phyloP scores from a whole-genome alignment of 2,888 invertebrate species.

The Lithophane leautieri region DNA sequence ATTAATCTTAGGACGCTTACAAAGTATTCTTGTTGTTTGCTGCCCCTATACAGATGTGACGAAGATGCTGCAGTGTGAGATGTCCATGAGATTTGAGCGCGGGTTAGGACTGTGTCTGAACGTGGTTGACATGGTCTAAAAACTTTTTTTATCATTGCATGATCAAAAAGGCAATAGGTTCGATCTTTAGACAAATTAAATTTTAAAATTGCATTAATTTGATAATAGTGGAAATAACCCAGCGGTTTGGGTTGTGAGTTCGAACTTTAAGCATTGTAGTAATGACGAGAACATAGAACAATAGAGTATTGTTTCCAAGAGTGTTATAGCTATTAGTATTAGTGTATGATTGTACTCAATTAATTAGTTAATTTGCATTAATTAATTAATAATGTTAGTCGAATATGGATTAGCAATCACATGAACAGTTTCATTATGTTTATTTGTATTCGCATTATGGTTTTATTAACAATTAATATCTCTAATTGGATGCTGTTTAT shows the following conservation, averaged over 20 bases:
- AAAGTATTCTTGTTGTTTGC: conserved; percentile 72
- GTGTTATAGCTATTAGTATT: neutral
- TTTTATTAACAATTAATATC: neutral
- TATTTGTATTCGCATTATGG: conserved; percentile 15
- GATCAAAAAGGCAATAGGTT: neutral
- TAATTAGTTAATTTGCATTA: neutral
- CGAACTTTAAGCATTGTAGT: too few relatives aligned
- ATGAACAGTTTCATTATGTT: conserved; percentile 7
- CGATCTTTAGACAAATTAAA: neutral
- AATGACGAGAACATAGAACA: neutral
- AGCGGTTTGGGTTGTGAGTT: neutral
- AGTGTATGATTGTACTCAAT: neutral
- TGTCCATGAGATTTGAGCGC: conserved; percentile 25
- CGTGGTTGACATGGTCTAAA: neutral
- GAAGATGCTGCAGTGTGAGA: conserved; percentile 7
- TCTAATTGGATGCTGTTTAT: neutral
- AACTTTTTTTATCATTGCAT: neutral
- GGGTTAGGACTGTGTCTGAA: neutral
- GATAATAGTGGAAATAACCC: neutral
- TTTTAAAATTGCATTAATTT: too few relatives aligned
- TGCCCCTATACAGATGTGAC: conserved; percentile 65
- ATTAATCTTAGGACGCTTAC: conserved; percentile 73
- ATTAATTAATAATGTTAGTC: neutral
- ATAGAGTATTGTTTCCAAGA: neutral
- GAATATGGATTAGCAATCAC: neutral